Base-by-base conservation (phyloP, 2,113 vertebrate species). In the Tupaia tana region DNA sequence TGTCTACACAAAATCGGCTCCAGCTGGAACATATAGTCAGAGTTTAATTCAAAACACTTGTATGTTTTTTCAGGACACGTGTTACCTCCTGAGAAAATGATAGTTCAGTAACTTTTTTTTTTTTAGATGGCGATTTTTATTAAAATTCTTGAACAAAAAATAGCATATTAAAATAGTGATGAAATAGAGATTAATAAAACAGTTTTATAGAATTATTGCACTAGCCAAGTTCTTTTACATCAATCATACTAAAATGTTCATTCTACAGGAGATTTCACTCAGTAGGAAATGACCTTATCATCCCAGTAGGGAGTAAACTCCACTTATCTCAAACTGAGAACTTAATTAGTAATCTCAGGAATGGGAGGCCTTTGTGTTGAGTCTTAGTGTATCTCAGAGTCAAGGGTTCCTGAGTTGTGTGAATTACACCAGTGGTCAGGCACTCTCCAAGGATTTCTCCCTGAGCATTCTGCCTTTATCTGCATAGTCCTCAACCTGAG, bases 1-100 rank as follows among this genome's bases (percentile, higher is more conserved):
- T 97, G 93, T 96, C 97, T 97, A 64, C 31, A 89, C 74, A 81
- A 97, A 98, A 98, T 98, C 94, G 97, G 61, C 93, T 63, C 97
- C 98, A 98, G 98, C 95, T 98, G 97, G 93, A 79, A 59, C 61
- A 94, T n/a, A 71, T 82, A 96, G 22, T 95, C 54, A 93, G 56
- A 12, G 61, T 92, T 80, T 97, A 98, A 98, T 98, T 94, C 43
- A 96, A 97, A 98, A 69, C 86, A 94, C 6, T 11, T 29, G 52
- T 8, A 27, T 83, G n/a, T 58, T 66, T 54, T 94, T 67, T 73
- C n/a, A 61, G 66, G 31, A 58, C 9, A 91, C 86, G 93, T 59
- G 25, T 56, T 90, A 64, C 79, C 93, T 70, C 69, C 70, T 86
- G 74, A 96, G 95, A 97, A 94, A 81, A 80, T 3, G 2, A 1